Evolutionary conservation across 2,888 invertebrate genomes (phyloP).

Genomic region (Callyntrura guangdongensis): DNA sequence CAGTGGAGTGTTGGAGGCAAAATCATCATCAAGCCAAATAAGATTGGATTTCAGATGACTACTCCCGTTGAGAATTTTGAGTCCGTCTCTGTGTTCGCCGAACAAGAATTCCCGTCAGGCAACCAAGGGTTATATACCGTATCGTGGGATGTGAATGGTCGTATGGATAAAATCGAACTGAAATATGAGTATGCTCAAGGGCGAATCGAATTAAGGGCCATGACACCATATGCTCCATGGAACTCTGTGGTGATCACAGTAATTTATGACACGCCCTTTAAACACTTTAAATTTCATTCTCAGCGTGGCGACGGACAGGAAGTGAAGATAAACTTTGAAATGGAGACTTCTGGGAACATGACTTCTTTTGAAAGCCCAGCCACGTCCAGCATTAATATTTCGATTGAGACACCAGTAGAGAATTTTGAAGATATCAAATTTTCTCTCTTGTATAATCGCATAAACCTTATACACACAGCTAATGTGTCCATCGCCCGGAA

Average conservation of each 20-base stretch:
- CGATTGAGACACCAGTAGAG: constrained; percentile 81
- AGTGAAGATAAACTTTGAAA: constrained; percentile 75
- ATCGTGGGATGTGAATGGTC: constrained; percentile 79
- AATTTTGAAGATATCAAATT: constrained; percentile 78
- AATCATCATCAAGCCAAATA: constrained; percentile 64
- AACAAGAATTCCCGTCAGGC: constrained; percentile 31
- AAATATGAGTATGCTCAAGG: constrained; percentile 65
- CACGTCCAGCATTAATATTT: constrained; percentile 62
- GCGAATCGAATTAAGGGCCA: constrained; percentile 72
- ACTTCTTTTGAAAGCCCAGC: constrained; percentile 59
- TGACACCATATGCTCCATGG: constrained; percentile 83
- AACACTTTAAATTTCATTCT: constrained; percentile 65
- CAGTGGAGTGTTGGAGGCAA: constrained; percentile 80
- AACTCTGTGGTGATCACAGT: constrained; percentile 76
- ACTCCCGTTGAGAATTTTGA: constrained; percentile 82
- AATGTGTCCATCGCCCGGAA: constrained; percentile 68
- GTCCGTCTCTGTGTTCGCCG: constrained; percentile 68
- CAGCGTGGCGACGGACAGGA: constrained; percentile 80
- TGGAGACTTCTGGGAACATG: constrained; percentile 78
- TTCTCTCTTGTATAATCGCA: constrained; percentile 74
- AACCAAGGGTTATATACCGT: constrained; percentile 59
- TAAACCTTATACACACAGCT: constrained; percentile 31
- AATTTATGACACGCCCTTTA: constrained; percentile 63
- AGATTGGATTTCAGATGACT: constrained; percentile 71
- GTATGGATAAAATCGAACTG: constrained; percentile 54